Conservation (phyloP, 2,113 vertebrate species). For the Noctilio leporinus region DNA sequence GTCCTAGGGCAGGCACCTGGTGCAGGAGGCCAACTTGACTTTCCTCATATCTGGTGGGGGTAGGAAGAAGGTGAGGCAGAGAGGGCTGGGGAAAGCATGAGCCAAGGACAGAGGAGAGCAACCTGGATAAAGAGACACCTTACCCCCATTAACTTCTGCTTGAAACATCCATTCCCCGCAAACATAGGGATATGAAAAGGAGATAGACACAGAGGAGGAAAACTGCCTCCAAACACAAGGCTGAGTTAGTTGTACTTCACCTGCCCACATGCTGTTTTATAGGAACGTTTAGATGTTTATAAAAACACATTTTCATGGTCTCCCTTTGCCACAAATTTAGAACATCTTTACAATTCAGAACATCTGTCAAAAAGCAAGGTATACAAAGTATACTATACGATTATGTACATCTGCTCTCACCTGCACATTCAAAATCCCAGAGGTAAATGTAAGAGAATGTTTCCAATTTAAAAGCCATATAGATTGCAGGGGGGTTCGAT, state of each 20-base stretch:
- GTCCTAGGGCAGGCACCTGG: not conserved
- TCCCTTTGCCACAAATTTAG: constrained; percentile 51
- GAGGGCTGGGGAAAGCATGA: not conserved
- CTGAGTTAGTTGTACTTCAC: not conserved
- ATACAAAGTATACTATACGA: constrained; percentile 31
- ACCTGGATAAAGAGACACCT: not conserved
- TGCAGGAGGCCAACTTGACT: not conserved
- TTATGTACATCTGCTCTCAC: constrained; percentile 37
- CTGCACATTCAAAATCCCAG: not conserved
- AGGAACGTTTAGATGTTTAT: constrained; percentile 8
- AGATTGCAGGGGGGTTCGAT: not conserved
- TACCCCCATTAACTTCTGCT: not conserved
- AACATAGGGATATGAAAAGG: not conserved
- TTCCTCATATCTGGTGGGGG: not conserved
- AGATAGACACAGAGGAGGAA: constrained; percentile 43
- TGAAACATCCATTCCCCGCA: not conserved
- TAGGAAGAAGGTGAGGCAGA: not conserved
- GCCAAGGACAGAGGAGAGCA: not conserved
- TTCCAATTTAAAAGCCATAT: not conserved
- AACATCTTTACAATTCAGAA: constrained; percentile 59
- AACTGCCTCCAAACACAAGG: not conserved
- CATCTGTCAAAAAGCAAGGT: constrained; percentile 37
- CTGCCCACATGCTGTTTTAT: constrained; percentile 1
- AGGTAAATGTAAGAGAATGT: not conserved
- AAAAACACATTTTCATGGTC: constrained; percentile 45